A percentile compares a stretch with the other conserved stretches of the same genome.
phyloP scores from a whole-genome alignment of 2,888 invertebrate genomes.

The Hydraecia micacea region DNA sequence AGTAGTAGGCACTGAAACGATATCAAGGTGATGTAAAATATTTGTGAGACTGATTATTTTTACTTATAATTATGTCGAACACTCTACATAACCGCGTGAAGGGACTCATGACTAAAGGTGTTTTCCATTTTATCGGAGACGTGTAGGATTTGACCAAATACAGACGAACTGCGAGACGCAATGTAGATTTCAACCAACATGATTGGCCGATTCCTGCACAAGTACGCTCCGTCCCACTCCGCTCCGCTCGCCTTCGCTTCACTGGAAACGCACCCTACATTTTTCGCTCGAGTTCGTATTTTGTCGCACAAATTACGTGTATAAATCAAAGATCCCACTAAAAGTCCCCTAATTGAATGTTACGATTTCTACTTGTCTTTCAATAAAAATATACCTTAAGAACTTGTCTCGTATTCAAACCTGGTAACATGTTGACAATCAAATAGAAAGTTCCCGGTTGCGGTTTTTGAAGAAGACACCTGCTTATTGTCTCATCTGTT shows the following conservation, averaged over 20 bases:
- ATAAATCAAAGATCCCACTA: no score
- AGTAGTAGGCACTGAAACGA: constrained; percentile 14
- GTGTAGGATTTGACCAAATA: neutral
- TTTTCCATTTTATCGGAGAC: neutral
- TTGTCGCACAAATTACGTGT: no score
- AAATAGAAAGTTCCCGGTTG: neutral
- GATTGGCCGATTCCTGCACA: neutral
- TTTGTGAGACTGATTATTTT: neutral
- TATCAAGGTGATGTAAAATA: neutral
- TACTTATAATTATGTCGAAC: no score
- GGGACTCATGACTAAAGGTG: neutral
- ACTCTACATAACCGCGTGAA: neutral
- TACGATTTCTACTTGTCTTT: neutral
- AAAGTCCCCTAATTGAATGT: neutral
- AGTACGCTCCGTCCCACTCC: neutral
- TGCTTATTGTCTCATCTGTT: neutral
- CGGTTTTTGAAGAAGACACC: neutral
- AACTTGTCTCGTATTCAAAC: no score
- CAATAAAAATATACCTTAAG: neutral
- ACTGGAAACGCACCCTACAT: neutral
- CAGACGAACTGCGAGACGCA: neutral
- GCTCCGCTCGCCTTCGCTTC: neutral
- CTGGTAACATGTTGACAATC: neutral
- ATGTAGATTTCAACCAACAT: neutral
- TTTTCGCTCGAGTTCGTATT: neutral